Percentiles rank a stretch among this genome's conserved stretches.
These are phyloP conservation scores for Caenorhabditis becei DNA, from an alignment of 2,888 invertebrate species.

Conservation along the genomic window DNA sequence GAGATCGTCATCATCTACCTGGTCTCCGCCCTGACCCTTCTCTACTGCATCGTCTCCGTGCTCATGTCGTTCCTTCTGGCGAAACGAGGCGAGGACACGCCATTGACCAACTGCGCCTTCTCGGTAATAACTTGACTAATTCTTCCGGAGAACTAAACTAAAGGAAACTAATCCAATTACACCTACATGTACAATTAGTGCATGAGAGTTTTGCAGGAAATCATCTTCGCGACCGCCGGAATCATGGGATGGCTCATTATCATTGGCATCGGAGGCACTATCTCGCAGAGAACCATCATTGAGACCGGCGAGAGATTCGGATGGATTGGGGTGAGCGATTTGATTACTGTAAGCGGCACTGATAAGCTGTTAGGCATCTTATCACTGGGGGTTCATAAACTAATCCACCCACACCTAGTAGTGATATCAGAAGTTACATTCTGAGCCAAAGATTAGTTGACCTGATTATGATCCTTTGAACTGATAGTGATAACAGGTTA, in stretches of 20 bases:
- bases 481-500: too few species aligned
- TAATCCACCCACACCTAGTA: too few species aligned
- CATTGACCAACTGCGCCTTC: constrained; percentile 77
- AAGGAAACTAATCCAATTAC: neutral
- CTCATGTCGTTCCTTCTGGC: constrained; percentile 77
- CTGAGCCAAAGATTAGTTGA: too few species aligned
- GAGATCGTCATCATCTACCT: constrained; percentile 78
- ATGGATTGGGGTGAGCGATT: constrained; percentile 77
- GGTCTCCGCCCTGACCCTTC: constrained; percentile 76
- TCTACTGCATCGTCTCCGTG: constrained; percentile 79
- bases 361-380: too few species aligned
- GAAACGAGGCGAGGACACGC: constrained; percentile 72
- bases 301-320: constrained; percentile 81
- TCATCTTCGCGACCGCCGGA: constrained; percentile 79
- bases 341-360: constrained; percentile 46
- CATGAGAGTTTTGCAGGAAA: constrained; percentile 73
- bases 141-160: constrained; percentile 2
- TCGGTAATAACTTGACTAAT: constrained; percentile 67
- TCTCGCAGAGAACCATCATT: constrained; percentile 79
- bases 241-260: constrained; percentile 81
- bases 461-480: too few species aligned
- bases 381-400: too few species aligned
- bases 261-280: constrained; percentile 80
- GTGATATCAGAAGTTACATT: too few species aligned
- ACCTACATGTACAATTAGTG: neutral